Conservation (phyloP, 2,113 vertebrate species). For the Junco hyemalis region DNA sequence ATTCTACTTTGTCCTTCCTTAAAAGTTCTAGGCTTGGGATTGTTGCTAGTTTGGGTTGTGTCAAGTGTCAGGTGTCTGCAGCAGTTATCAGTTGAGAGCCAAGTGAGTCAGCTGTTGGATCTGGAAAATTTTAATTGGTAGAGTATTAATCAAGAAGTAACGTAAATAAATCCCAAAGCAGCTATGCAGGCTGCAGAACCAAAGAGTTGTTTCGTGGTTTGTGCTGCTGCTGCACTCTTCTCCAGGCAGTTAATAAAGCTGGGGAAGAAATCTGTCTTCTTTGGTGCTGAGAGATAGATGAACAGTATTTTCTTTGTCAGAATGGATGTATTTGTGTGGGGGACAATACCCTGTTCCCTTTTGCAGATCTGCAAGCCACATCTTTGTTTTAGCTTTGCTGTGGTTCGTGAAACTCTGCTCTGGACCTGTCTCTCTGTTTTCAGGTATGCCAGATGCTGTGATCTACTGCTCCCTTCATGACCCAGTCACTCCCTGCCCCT, state of each 20-base stretch:
- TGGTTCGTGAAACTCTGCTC: background rate
- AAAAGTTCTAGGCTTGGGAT: background rate
- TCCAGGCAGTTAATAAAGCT: background rate
- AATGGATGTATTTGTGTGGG: background rate
- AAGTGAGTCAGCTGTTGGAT: background rate
- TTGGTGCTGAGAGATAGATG: background rate
- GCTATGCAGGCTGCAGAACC: background rate
- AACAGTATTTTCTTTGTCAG: background rate
- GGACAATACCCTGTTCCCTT: background rate
- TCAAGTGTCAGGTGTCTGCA: background rate
- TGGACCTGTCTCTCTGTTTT: background rate
- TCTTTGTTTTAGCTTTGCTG: background rate
- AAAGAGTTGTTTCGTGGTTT: background rate
- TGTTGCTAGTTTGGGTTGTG: background rate
- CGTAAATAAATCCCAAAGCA: background rate
- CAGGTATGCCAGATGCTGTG: slow-evolving; percentile 86
- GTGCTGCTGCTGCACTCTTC: background rate
- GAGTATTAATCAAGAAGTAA: background rate
- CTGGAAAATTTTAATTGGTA: background rate
- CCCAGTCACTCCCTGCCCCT: slow-evolving; percentile 75
- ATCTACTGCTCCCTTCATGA: slow-evolving; percentile 91
- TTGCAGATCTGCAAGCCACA: background rate
- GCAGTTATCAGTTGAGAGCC: background rate
- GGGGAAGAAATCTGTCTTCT: background rate
- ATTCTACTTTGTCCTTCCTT: background rate